phyloP scores from a whole-genome alignment of 2,888 invertebrate genomes.

The Slavum lentiscoides region DNA sequence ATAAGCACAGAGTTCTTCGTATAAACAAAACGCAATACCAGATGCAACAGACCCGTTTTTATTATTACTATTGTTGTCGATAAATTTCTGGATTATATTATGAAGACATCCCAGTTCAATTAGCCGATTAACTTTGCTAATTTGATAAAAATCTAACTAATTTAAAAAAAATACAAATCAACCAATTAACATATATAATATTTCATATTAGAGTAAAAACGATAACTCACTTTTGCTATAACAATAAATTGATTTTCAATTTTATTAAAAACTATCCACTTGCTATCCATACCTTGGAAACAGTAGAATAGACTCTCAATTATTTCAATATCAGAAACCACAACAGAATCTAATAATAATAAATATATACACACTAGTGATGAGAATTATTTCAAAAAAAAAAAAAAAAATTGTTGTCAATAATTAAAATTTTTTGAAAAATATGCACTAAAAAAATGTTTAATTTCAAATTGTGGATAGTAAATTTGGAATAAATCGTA shows the following conservation, averaged over 20 bases:
- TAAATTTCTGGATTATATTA: slow-evolving; percentile 77
- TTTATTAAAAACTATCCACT: slow-evolving; percentile 69
- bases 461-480: too few relatives aligned
- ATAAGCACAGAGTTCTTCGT: slow-evolving; percentile 22
- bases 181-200: background rate
- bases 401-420: too few relatives aligned
- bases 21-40: slow-evolving; percentile 28
- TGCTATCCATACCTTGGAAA: slow-evolving; percentile 86
- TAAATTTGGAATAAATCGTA: too few relatives aligned
- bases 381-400: too few relatives aligned
- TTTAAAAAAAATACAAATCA: background rate
- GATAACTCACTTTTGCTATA: slow-evolving; percentile 63
- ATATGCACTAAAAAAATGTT: too few relatives aligned
- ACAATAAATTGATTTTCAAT: slow-evolving; percentile 68
- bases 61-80: slow-evolving; percentile 58
- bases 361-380: background rate
- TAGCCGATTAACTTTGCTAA: slow-evolving; percentile 71
- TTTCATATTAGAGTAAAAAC: background rate
- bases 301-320: slow-evolving; percentile 81
- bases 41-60: slow-evolving; percentile 34
- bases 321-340: slow-evolving; percentile 63
- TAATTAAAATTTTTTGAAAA: too few relatives aligned
- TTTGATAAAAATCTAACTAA: slow-evolving; percentile 62
- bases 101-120: slow-evolving; percentile 86
- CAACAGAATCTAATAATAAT: slow-evolving; percentile 4